These are phyloP conservation scores for Falco peregrinus DNA, from an alignment of 2,797 vertebrate species.

Conservation along the genomic window DNA sequence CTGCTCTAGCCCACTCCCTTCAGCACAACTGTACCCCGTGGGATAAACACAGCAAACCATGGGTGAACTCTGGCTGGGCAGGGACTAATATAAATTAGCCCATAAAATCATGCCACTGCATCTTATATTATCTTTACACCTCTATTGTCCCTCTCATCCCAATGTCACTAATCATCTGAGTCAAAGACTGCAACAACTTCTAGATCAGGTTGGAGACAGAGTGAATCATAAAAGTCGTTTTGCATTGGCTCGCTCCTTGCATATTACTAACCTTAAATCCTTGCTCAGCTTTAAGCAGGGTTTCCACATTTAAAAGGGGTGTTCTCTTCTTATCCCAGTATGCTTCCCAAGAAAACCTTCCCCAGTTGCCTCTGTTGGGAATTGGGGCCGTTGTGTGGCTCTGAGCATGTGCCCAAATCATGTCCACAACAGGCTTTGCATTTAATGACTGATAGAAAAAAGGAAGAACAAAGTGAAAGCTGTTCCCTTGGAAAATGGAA, in stretches of 20 bases:
- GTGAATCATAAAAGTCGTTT: not conserved
- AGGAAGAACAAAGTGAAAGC: not conserved
- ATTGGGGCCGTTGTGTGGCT: not conserved
- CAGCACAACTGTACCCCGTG: fast-evolving
- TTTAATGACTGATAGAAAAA: not conserved
- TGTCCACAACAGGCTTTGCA: not conserved
- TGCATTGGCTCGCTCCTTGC: not conserved
- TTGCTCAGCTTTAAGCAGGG: not conserved
- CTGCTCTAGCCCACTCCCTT: not conserved
- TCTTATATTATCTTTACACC: not conserved
- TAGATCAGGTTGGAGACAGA: not conserved
- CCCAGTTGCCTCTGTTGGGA: not conserved
- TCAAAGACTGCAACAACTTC: not conserved
- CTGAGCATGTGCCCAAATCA: fast-evolving
- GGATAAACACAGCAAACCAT: not conserved
- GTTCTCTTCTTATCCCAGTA: not conserved
- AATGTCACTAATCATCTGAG: not conserved
- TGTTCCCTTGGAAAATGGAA: not conserved
- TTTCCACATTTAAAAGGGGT: not conserved
- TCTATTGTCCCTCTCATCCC: not conserved
- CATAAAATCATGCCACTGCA: not conserved
- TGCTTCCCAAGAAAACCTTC: not conserved
- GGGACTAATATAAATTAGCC: not conserved
- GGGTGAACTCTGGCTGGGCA: not conserved
- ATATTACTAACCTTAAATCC: not conserved